phyloP scores from a whole-genome alignment of 2,888 invertebrate genomes.

The Phasia obesa region DNA sequence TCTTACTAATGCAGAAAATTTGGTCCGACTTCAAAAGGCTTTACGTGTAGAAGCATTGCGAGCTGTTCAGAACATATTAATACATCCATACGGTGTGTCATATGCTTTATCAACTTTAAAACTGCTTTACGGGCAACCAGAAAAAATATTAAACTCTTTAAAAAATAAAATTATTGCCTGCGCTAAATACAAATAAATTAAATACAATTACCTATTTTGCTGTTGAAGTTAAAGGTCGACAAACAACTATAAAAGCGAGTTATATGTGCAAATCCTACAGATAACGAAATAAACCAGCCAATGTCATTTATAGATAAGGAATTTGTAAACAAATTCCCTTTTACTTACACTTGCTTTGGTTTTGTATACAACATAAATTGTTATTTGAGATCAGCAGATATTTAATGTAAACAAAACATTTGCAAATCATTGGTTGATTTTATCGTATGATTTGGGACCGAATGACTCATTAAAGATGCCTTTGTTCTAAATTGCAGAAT shows the following conservation, averaged over 20 bases:
- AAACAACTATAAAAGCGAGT: background rate
- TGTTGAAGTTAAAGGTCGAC: background rate
- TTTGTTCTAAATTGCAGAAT: too few relatives aligned
- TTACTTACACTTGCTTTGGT: too few relatives aligned
- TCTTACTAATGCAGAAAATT: background rate
- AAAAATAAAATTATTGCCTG: conserved; percentile 10
- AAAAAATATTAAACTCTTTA: conserved; percentile 3
- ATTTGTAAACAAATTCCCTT: too few relatives aligned
- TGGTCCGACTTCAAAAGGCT: background rate
- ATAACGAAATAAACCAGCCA: too few relatives aligned
- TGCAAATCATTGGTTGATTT: too few relatives aligned
- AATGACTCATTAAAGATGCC: too few relatives aligned
- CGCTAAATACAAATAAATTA: background rate
- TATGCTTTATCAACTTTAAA: conserved; percentile 1
- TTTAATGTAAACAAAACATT: too few relatives aligned
- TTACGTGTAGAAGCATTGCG: background rate
- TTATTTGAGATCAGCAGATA: too few relatives aligned
- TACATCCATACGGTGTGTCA: background rate
- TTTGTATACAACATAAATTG: too few relatives aligned
- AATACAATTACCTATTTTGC: background rate
- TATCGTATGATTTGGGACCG: too few relatives aligned
- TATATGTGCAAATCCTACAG: too few relatives aligned
- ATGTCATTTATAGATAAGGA: too few relatives aligned
- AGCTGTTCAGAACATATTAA: background rate
- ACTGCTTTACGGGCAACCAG: conserved; percentile 11